Evolutionary conservation across 2,113 vertebrate species (phyloP).

Genomic region (Manacus vitellinus): DNA sequence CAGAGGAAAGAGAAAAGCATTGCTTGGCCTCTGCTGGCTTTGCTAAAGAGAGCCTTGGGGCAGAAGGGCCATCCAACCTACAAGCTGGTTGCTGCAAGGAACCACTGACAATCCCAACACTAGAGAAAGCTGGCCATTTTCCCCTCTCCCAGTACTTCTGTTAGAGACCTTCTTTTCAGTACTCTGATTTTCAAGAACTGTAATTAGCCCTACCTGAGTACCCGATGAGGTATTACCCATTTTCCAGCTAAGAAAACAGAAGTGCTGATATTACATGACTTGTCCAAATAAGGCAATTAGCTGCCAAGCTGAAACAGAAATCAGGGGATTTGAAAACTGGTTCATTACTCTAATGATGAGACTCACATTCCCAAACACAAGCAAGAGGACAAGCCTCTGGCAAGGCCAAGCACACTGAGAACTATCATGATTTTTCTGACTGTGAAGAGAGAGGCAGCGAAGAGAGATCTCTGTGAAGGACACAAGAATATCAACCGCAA

Average conservation of each 20-base stretch:
- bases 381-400: constrained; percentile 4
- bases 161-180: neutral
- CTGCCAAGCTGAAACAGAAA: neutral
- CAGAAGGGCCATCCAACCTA: neutral
- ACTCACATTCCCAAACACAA: neutral
- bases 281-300: constrained; percentile 8
- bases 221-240: neutral
- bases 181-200: neutral
- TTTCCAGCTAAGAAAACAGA: constrained; percentile 10
- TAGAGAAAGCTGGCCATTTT: neutral
- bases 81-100: neutral
- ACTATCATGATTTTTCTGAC: neutral
- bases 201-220: neutral
- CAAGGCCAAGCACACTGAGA: neutral
- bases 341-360: constrained; percentile 33
- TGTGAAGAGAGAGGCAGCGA: neutral
- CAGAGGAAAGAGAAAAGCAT: neutral
- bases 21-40: neutral
- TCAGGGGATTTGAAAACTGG: constrained; percentile 13
- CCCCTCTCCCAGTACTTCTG: neutral
- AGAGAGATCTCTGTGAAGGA: neutral
- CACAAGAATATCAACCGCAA: neutral
- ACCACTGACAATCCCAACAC: neutral
- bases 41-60: neutral
- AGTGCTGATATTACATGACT: neutral